Evolutionary conservation across 2,797 vertebrate genomes (phyloP).

Genomic region (Artibeus jamaicensis): DNA sequence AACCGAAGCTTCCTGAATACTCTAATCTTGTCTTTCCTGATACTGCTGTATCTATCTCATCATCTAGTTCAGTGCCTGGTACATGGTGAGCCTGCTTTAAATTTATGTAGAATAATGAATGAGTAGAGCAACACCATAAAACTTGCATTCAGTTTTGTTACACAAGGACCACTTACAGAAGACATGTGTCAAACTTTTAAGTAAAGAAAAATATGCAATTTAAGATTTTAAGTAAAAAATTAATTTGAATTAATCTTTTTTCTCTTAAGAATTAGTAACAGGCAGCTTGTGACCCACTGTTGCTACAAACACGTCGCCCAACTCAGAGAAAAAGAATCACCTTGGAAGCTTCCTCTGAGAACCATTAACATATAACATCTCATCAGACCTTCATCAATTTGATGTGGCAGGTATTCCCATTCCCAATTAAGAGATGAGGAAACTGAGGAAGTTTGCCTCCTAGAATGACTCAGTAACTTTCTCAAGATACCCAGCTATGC

Average conservation of each 20-base stretch:
- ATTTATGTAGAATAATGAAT: not conserved
- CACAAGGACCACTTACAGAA: not conserved
- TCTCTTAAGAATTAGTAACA: not conserved
- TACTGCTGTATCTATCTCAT: not conserved
- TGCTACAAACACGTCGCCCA: not conserved
- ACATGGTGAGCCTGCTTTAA: not conserved
- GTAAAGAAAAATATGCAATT: not conserved
- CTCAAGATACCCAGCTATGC: not conserved
- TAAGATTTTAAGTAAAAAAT: not conserved
- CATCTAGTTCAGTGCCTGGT: not conserved
- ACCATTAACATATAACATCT: not conserved
- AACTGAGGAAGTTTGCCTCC: not conserved
- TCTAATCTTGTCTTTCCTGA: not conserved
- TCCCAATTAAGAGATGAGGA: not conserved
- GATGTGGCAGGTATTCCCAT: not conserved
- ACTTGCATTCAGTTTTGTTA: not conserved
- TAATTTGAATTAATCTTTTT: not conserved
- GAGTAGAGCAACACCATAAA: constrained; percentile 14
- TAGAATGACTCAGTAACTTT: not conserved
- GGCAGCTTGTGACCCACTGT: not conserved
- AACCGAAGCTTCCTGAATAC: not conserved
- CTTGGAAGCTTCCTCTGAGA: not conserved
- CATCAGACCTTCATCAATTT: not conserved
- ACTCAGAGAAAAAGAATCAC: not conserved
- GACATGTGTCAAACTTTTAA: not conserved